Evolutionary conservation across 2,888 invertebrate genomes (phyloP).

Genomic region (Orthonevra nobilis): DNA sequence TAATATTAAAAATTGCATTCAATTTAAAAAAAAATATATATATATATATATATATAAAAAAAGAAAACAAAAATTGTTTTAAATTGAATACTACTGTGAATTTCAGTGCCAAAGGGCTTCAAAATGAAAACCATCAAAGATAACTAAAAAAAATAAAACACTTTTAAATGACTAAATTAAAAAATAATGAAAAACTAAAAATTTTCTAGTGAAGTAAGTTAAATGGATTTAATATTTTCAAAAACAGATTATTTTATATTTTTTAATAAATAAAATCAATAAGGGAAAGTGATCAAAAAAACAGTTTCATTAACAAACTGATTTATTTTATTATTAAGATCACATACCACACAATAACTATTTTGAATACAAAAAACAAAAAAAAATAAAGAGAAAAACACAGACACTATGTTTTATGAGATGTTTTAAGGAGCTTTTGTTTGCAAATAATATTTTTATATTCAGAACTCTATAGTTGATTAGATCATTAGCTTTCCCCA

Average conservation of each 20-base stretch:
- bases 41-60: neutral
- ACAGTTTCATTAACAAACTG: too few species aligned
- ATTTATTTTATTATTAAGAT: slow-evolving; percentile 9
- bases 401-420: too few species aligned
- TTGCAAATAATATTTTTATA: neutral
- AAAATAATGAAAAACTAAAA: slow-evolving; percentile 6
- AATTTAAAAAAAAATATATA: slow-evolving; percentile 23
- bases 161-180: neutral
- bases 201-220: slow-evolving; percentile 39
- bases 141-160: slow-evolving; percentile 4
- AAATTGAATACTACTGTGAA: slow-evolving; percentile 67
- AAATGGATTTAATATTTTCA: slow-evolving; percentile 40
- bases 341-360: slow-evolving; percentile 15
- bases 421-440: neutral
- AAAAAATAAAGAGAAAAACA: too few species aligned
- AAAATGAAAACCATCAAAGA: slow-evolving; percentile 39
- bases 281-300: neutral
- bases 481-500: too few species aligned
- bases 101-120: slow-evolving; percentile 68
- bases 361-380: slow-evolving; percentile 3
- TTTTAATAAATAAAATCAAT: neutral
- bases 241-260: slow-evolving; percentile 16
- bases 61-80: slow-evolving; percentile 8
- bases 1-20: slow-evolving; percentile 52
- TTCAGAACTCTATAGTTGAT: neutral